Evolutionary conservation across 2,888 invertebrate genomes (phyloP), one percentile per base, ranked within the genome.

Genomic region (Chrysolina oricalcia): DNA sequence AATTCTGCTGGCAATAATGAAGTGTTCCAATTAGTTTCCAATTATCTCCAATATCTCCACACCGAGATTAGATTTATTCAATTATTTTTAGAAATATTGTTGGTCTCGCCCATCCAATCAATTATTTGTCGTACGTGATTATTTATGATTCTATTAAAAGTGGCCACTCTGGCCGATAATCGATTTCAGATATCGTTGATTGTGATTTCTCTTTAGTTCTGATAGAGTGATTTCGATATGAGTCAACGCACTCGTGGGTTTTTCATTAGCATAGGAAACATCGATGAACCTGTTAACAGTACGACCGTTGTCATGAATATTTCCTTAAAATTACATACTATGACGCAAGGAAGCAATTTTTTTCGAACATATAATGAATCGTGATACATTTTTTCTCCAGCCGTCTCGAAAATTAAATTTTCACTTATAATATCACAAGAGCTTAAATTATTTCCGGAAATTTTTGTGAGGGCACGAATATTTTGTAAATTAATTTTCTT

Each of bases 61-160:
- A 35, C 41, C 43, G 15, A 68, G 53, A 62, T 69, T 63, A 73
- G 73, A 73, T 69, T 72, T 70, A 72, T 74, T 77, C 74, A 77
- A 77, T 74, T 70, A 72, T 72, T 70, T 74, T 74, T 63, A 59
- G 65, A 72, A 77, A 74, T 74, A 72, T 72, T 73, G 69, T 43
- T 19, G 48, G 70, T 70, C 77, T 70, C 77, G 74, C 74, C 74
- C 69, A 74, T 50, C 70, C 62, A 67, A 77, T 74, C 74, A 73
- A 74, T 74, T 72, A 74, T 74, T 73, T 70, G 74, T 77, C 77
- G 68, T 46, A 62, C 56, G 59, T 70, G 62, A 64, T 69, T 69
- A 74, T 74, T 70, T 73, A 74, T 72, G 46, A 64, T 74, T 74
- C 35, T 77, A 77, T 77, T 74, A 73, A 65, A 76, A 72, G 65